phyloP scores from a whole-genome alignment of 2,113 vertebrate genomes.

The Colius striatus region DNA sequence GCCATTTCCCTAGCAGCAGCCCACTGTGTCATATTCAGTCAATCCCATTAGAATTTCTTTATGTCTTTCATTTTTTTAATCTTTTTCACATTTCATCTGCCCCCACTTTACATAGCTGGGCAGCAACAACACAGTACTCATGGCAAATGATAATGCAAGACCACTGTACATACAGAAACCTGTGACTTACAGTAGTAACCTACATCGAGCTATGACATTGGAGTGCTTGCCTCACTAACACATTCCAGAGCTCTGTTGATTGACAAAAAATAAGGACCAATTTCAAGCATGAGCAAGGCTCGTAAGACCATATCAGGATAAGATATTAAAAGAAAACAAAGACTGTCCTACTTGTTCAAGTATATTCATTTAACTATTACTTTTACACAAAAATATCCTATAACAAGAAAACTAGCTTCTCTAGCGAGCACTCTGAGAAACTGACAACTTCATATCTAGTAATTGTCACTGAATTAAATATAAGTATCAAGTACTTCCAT shows the following conservation, averaged over 20 bases:
- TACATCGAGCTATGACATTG: not conserved
- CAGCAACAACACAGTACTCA: not conserved
- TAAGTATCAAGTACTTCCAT: not conserved
- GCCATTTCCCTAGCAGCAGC: not conserved
- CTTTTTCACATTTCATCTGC: not conserved
- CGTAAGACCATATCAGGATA: not conserved
- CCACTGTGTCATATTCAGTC: not conserved
- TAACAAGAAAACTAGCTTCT: not conserved
- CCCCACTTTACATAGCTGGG: not conserved
- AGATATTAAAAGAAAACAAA: not conserved
- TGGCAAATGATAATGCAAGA: not conserved
- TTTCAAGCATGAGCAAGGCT: not conserved
- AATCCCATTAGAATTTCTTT: not conserved
- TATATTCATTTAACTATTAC: not conserved
- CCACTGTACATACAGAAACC: not conserved
- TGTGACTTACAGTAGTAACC: not conserved
- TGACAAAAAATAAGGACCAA: not conserved
- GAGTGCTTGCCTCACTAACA: not conserved
- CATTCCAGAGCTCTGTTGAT: not conserved
- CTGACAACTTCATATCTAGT: not conserved
- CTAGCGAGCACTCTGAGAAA: not conserved
- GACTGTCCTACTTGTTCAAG: not conserved
- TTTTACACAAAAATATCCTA: not conserved
- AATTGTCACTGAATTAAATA: not conserved
- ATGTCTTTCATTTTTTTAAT: not conserved